phyloP scores from a whole-genome alignment of 2,888 invertebrate species.

The Unio pictorum region DNA sequence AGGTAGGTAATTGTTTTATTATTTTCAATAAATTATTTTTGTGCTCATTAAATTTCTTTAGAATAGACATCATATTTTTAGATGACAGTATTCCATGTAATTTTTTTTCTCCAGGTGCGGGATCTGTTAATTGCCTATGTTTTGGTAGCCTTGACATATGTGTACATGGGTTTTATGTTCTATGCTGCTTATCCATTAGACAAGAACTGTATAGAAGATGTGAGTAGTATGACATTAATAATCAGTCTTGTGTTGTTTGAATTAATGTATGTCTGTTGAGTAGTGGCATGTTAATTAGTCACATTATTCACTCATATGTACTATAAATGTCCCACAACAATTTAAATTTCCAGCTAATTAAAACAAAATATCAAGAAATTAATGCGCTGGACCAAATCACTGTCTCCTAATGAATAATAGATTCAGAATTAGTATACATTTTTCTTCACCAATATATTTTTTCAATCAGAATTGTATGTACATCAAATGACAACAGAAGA shows the following conservation, averaged over 20 bases:
- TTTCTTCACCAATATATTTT: too few relatives aligned
- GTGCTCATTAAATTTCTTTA: not conserved
- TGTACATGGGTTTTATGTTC: constrained; percentile 85
- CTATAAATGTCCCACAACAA: not conserved
- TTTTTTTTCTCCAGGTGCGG: constrained; percentile 77
- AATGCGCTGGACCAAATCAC: too few relatives aligned
- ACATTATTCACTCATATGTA: not conserved
- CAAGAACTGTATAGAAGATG: constrained; percentile 92
- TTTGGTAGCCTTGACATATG: constrained; percentile 86
- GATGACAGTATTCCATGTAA: not conserved
- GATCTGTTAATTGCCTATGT: constrained; percentile 88
- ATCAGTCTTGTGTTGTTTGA: not conserved
- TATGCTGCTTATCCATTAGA: constrained; percentile 87
- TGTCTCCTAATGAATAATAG: too few relatives aligned
- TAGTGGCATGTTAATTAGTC: not conserved
- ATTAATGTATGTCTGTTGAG: not conserved
- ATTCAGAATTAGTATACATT: too few relatives aligned
- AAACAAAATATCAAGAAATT: too few relatives aligned
- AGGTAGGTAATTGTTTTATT: too few relatives aligned
- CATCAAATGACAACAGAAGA: too few relatives aligned
- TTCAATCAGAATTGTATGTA: too few relatives aligned
- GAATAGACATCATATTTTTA: not conserved
- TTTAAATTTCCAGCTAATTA: too few relatives aligned
- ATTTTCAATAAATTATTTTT: too few relatives aligned
- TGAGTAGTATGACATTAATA: constrained; percentile 75